Evolutionary conservation across 2,888 invertebrate species (phyloP).

Genomic region (Hydropsyche betteni): DNA sequence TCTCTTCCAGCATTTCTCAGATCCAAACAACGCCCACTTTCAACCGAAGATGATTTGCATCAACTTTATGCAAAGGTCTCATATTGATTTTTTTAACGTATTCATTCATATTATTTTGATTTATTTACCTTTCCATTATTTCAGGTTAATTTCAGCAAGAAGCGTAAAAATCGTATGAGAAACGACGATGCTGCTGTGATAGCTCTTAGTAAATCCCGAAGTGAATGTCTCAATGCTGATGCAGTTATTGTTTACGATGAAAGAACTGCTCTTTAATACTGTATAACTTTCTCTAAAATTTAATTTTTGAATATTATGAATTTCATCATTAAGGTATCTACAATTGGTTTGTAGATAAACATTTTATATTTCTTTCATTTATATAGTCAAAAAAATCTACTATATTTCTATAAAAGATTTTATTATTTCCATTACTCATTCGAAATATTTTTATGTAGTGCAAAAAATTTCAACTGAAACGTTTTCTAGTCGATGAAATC

Average conservation of each 20-base stretch:
- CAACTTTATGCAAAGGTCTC: constrained; percentile 75
- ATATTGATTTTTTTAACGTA: neutral
- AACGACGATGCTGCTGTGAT: constrained; percentile 84
- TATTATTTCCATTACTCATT: no score
- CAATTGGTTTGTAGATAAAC: no score
- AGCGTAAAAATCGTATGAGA: constrained; percentile 82
- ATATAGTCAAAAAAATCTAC: no score
- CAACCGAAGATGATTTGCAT: constrained; percentile 74
- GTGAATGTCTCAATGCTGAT: constrained; percentile 77
- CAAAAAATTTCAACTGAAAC: no score
- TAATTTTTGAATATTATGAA: no score
- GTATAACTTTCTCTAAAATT: no score
- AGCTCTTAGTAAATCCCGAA: constrained; percentile 79
- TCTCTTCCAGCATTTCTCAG: constrained; percentile 78
- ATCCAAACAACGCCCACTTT: constrained; percentile 73
- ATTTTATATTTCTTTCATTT: no score
- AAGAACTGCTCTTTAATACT: constrained; percentile 75
- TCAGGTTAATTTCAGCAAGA: constrained; percentile 79
- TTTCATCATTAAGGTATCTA: no score
- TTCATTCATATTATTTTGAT: neutral
- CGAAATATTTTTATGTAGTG: no score
- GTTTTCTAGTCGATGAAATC: constrained; percentile 12
- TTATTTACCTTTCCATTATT: constrained; percentile 50
- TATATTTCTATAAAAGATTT: no score
- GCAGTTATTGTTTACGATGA: constrained; percentile 85